Conservation (phyloP, 2,888 invertebrate species). For the Crepidodera aurea region DNA sequence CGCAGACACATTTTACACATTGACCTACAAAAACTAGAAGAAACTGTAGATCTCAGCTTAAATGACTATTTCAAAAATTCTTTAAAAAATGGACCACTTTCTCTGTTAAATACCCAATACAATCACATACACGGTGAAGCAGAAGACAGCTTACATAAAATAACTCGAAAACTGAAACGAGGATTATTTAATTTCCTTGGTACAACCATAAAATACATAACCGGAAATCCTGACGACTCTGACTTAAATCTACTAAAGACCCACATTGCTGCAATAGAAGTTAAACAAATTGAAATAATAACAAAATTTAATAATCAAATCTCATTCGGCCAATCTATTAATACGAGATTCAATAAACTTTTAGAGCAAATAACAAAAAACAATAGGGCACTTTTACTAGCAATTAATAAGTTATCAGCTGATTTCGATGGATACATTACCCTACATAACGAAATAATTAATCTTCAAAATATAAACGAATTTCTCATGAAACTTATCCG, state of each 20-base stretch:
- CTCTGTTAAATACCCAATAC: neutral
- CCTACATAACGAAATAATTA: neutral
- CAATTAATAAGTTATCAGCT: too few relatives aligned
- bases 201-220: slow-evolving; percentile 1
- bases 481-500: neutral
- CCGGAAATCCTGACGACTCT: slow-evolving; percentile 1
- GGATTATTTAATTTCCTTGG: neutral
- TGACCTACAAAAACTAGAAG: slow-evolving; percentile 4
- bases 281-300: slow-evolving; percentile 2
- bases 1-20: slow-evolving; percentile 3
- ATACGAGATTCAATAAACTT: slow-evolving; percentile 7
- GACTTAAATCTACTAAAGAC: neutral
- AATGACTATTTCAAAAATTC: neutral
- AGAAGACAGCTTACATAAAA: slow-evolving; percentile 10
- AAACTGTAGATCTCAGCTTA: neutral
- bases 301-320: slow-evolving; percentile 6
- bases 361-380: too few relatives aligned
- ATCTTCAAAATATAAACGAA: neutral
- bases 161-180: slow-evolving; percentile 8
- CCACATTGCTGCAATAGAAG: slow-evolving; percentile 2
- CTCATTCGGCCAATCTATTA: neutral
- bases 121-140: slow-evolving; percentile 14
- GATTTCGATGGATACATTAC: too few relatives aligned
- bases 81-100: neutral
- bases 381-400: too few relatives aligned